Evolutionary conservation across 2,113 vertebrate species (phyloP), one percentile per base, ranked within the genome.

Genomic region (Callorhinus ursinus): DNA sequence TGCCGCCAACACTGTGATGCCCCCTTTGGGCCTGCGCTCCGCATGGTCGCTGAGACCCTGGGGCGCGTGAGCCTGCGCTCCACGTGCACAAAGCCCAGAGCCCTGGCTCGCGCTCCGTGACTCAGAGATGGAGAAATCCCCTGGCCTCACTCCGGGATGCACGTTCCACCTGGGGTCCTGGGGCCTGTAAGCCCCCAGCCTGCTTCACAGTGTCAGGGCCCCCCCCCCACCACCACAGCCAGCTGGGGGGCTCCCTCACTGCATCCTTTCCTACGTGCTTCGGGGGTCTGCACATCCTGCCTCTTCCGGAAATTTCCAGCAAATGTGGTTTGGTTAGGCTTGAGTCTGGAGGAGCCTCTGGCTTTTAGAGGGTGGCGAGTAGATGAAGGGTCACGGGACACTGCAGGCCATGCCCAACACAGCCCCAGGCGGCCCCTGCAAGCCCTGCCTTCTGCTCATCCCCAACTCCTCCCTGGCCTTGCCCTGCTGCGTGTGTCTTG

Each of bases 61-160:
- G 0, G 8, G 18, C 8, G 0, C 22, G 2, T 57, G 49, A 19
- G 39, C 15, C 18, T n/a, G 59, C 3, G 15, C 28, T 28, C 21
- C 49, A 9, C 0, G 0, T 1, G 4, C 9, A 1, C 7, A 1
- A 11, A 21, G 7, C 33, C 79, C 42, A 12, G 36, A 8, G 57
- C 36, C 39, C 7, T 1, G 7, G 55, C 14, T 36, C 19, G 19
- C 19, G 0, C 2, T 28, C 36, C 24, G 1, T 1, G 6, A 8
- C 24, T 36, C 22, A 28, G 55, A 82, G 72, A 31, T 31, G 63
- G 46, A 33, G 65, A 8, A 9, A 0, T 33, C 0, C 0, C n/a
- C 87, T 2, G 53, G n/a, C 63, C 71, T 21, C 7, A 0, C 33
- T 19, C 74, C 5, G 46, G 33, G n/a, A 13, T 1, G 13, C 69